Conservation (phyloP, 2,113 vertebrate genomes). For the Octodon degus region DNA sequence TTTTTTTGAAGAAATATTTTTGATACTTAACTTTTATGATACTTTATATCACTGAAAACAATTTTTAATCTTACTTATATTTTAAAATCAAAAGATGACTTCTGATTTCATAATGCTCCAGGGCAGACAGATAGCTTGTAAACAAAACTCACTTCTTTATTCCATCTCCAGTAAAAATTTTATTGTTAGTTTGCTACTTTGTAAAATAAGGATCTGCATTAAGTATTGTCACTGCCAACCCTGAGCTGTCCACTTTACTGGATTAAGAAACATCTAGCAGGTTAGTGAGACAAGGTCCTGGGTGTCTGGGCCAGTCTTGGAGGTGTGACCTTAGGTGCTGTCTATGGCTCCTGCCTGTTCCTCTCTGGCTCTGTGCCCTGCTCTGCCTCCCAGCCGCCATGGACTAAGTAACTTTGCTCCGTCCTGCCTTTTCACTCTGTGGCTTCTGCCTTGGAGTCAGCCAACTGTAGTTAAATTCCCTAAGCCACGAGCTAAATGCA, state of each 20-base stretch:
- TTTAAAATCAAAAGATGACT: conserved; percentile 27
- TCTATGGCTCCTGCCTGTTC: neutral
- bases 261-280: neutral
- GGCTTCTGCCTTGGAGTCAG: neutral
- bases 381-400: neutral
- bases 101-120: neutral
- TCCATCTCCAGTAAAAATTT: neutral
- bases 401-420: neutral
- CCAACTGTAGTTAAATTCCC: neutral
- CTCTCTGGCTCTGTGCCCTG: neutral
- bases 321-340: neutral
- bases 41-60: neutral
- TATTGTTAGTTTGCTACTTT: neutral
- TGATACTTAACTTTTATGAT: neutral
- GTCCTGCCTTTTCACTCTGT: neutral
- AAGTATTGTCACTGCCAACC: neutral
- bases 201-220: neutral
- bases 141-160: neutral
- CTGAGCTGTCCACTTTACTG: neutral
- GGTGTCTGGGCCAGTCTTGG: neutral
- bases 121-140: neutral
- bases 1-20: neutral
- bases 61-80: neutral
- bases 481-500: neutral
- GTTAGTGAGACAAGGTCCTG: neutral